Conservation (phyloP, 2,888 invertebrate species). For the Drosophila mulleri region DNA sequence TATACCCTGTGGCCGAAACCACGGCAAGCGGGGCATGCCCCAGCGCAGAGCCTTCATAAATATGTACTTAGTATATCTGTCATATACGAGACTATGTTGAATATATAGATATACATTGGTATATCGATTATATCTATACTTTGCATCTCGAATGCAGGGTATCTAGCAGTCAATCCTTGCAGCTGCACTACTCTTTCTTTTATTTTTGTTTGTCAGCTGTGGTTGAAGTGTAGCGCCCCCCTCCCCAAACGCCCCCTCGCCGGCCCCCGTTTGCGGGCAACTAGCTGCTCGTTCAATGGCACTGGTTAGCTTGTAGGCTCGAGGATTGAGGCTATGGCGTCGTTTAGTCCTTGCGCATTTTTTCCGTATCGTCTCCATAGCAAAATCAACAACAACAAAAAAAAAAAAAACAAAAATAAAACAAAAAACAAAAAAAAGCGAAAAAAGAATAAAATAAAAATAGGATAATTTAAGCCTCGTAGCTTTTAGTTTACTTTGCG, state of each 20-base stretch:
- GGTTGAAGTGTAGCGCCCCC: constrained; percentile 44
- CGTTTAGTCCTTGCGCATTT: constrained; percentile 54
- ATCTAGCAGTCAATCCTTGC: background rate
- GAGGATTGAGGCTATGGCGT: constrained; percentile 39
- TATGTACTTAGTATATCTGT: too few relatives aligned
- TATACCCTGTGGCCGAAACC: constrained; percentile 10
- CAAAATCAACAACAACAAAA: constrained; percentile 69
- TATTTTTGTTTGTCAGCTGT: constrained; percentile 33
- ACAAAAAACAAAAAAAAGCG: background rate
- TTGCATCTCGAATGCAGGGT: background rate
- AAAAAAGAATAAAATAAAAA: constrained; percentile 10
- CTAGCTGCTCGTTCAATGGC: constrained; percentile 15
- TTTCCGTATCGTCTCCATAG: constrained; percentile 69
- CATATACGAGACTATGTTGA: too few relatives aligned
- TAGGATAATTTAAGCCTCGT: constrained; percentile 31
- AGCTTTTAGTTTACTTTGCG: constrained; percentile 34
- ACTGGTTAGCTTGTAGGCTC: constrained; percentile 17
- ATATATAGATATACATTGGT: too few relatives aligned
- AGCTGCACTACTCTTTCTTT: background rate
- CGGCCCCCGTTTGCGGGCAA: constrained; percentile 9
- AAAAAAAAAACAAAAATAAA: constrained; percentile 2
- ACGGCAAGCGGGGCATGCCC: background rate
- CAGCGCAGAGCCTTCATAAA: background rate
- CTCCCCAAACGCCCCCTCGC: background rate
- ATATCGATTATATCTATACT: background rate